Percentiles rank a stretch among this genome's conserved stretches.
Evolutionary conservation across 2,797 vertebrate genomes (phyloP).

Genomic region (Pteropus rufus): DNA sequence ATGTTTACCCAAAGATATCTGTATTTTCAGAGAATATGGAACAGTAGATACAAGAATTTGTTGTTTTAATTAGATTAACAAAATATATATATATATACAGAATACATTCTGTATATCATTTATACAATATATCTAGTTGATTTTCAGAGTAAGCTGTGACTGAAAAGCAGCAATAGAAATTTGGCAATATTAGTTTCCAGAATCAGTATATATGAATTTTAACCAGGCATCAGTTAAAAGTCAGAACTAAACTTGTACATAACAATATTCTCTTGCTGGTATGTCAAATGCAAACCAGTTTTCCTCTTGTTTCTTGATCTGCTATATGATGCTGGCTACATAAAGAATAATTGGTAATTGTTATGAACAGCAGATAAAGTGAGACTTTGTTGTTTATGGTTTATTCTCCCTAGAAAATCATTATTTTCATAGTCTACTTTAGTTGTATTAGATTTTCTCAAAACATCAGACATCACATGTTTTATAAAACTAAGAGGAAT

Average conservation of each 20-base stretch:
- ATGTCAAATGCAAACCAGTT: neutral
- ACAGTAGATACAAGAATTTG: no score
- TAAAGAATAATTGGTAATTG: neutral
- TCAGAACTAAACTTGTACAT: neutral
- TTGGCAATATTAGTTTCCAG: neutral
- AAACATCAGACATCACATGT: neutral
- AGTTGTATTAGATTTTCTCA: neutral
- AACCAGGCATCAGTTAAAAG: neutral
- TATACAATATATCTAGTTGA: neutral
- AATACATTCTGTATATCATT: neutral
- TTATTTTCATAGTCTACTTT: neutral
- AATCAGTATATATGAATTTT: neutral
- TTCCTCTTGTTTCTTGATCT: neutral
- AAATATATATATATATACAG: no score
- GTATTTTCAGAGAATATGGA: no score
- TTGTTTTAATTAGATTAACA: no score
- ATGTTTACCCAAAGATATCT: no score
- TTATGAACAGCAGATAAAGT: constrained; percentile 21
- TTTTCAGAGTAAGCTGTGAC: neutral
- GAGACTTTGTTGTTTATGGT: neutral
- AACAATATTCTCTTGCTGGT: neutral
- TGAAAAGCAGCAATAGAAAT: neutral
- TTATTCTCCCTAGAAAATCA: neutral
- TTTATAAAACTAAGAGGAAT: constrained; percentile 1
- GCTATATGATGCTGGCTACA: neutral